Evolutionary conservation across 2,888 invertebrate genomes (phyloP).

Genomic region (Aphidius colemani): DNA sequence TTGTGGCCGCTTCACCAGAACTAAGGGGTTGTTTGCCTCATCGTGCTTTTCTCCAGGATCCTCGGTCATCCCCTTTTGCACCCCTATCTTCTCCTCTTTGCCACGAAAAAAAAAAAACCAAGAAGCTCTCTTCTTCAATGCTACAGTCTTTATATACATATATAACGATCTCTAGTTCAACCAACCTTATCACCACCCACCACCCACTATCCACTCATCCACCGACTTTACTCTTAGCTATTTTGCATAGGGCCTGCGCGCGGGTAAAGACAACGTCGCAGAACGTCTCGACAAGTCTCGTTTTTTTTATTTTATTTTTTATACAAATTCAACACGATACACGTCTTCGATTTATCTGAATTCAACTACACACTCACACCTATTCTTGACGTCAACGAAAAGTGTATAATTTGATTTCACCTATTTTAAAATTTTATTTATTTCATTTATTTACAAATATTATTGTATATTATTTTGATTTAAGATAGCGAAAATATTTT

Average conservation of each 20-base stretch:
- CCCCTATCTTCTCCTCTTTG: conserved; percentile 39
- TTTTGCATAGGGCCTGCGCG: conserved; percentile 60
- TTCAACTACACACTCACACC: conserved; percentile 13
- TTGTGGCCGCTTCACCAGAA: conserved; percentile 58
- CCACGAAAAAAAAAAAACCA: not conserved
- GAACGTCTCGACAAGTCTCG: conserved; percentile 14
- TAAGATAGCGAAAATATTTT: no score
- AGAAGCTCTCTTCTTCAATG: no score
- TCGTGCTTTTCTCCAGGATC: conserved; percentile 48
- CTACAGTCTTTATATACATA: no score
- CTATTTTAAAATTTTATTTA: no score
- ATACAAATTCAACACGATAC: not conserved
- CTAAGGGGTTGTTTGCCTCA: conserved; percentile 59
- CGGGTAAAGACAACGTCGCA: conserved; percentile 27
- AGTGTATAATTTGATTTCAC: no score
- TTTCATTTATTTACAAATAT: no score
- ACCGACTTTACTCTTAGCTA: conserved; percentile 39
- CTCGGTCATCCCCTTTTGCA: conserved; percentile 36
- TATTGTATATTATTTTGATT: no score
- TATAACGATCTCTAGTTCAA: not conserved
- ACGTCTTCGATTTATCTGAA: conserved; percentile 9
- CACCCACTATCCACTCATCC: conserved; percentile 17
- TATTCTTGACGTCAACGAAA: not conserved
- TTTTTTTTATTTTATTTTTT: not conserved
- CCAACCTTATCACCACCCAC: conserved; percentile 2